phyloP scores from a whole-genome alignment of 35 echinoderm and acorn worm genomes.

The Lytechinus pictus region DNA sequence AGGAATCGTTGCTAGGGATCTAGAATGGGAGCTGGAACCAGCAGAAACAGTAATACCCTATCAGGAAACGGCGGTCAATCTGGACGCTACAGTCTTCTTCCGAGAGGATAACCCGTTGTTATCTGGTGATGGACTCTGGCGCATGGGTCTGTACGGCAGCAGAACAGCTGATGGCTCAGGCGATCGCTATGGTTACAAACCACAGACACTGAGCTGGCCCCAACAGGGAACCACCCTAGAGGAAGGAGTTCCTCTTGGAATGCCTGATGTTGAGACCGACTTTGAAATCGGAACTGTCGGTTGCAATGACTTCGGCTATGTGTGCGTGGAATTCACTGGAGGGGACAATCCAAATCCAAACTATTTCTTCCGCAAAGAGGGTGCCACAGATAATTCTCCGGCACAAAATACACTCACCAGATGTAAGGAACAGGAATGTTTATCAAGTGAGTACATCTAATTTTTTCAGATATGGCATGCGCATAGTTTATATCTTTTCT shows the following conservation, averaged over 20 bases:
- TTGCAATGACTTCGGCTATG: constrained; percentile 72
- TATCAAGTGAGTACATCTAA: constrained; percentile 68
- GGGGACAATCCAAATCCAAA: constrained; percentile 74
- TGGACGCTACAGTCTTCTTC: constrained; percentile 63
- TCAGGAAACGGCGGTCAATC: constrained; percentile 52
- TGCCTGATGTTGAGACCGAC: constrained; percentile 56
- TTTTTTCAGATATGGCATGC: no score
- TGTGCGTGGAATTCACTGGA: constrained; percentile 87
- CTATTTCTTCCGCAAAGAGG: constrained; percentile 60
- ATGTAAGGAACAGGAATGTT: constrained; percentile 79
- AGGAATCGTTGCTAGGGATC: constrained; percentile 58
- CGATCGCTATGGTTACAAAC: constrained; percentile 47
- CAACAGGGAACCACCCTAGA: constrained; percentile 11
- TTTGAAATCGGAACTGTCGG: constrained; percentile 85
- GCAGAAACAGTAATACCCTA: constrained; percentile 50
- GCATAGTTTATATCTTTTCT: no score
- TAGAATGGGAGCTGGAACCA: constrained; percentile 52
- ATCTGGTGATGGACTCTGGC: constrained; percentile 70
- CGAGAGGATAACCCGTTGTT: constrained; percentile 49
- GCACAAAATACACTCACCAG: constrained; percentile 51
- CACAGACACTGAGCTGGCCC: constrained; percentile 56
- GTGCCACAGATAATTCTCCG: background rate
- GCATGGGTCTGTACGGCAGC: constrained; percentile 70
- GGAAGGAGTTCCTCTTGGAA: background rate
- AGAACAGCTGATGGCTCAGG: constrained; percentile 61